A percentile compares a stretch with the other conserved stretches of the same genome.
Evolutionary conservation across 2,888 invertebrate species (phyloP).

Genomic region (Amphipoea lucens): DNA sequence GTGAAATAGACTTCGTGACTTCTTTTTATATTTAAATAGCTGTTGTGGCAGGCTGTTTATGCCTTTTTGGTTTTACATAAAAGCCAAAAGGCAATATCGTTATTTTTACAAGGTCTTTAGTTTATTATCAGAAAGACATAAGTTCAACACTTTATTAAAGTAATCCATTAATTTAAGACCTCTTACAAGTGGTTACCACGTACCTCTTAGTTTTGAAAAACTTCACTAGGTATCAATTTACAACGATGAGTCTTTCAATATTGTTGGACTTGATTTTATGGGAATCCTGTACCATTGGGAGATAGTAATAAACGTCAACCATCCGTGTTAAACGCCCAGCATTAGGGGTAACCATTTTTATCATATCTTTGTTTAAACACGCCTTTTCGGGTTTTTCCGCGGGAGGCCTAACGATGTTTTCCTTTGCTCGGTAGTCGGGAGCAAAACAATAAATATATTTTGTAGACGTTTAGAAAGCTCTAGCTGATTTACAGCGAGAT

Average conservation of each 20-base stretch:
- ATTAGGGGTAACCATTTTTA: constrained; percentile 63
- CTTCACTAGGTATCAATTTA: neutral
- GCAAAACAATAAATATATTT: constrained; percentile 60
- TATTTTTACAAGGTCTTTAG: neutral
- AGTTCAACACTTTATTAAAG: neutral
- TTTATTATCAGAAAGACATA: constrained; percentile 3
- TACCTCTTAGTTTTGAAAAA: neutral
- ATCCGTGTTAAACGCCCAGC: constrained; percentile 55
- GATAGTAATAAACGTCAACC: constrained; percentile 54
- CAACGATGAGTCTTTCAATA: constrained; percentile 11
- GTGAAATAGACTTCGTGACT: constrained; percentile 41
- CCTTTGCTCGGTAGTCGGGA: constrained; percentile 36
- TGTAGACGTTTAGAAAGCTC: constrained; percentile 51
- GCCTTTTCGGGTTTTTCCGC: constrained; percentile 55
- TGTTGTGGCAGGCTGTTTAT: constrained; percentile 29
- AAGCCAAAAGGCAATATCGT: constrained; percentile 8
- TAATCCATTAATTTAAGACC: neutral
- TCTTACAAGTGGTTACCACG: neutral
- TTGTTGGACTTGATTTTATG: constrained; percentile 25
- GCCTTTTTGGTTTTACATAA: constrained; percentile 17
- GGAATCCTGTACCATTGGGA: constrained; percentile 30
- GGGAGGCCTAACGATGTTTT: constrained; percentile 60
- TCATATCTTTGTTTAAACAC: constrained; percentile 65
- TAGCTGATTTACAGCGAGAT: constrained; percentile 42
- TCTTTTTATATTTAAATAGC: constrained; percentile 40